Percentiles rank a stretch among this genome's conserved stretches.
Evolutionary conservation across 2,888 invertebrate species (phyloP).

Genomic region (Sinohyriopsis cumingii): DNA sequence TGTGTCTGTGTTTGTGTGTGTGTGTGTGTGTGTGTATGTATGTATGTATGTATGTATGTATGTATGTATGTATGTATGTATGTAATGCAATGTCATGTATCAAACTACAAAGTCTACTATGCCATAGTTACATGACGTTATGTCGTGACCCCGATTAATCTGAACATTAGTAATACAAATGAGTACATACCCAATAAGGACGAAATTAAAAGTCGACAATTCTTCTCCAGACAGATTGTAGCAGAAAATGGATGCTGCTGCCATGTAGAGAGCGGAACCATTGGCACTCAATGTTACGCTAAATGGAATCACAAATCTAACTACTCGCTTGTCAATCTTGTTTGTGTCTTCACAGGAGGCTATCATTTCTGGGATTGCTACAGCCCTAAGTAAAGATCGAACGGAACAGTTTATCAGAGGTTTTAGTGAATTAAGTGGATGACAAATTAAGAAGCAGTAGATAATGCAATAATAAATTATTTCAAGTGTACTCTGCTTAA

Average conservation of each 20-base stretch:
- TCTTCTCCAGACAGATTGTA: slow-evolving; percentile 42
- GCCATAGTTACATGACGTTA: too few relatives aligned
- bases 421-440: not conserved
- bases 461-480: too few relatives aligned
- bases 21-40: too few relatives aligned
- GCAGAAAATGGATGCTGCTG: slow-evolving; percentile 58
- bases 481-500: too few relatives aligned
- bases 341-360: slow-evolving; percentile 44
- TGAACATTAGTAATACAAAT: not conserved
- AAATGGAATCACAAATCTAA: slow-evolving; percentile 58
- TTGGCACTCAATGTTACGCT: slow-evolving; percentile 62
- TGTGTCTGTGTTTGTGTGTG: too few relatives aligned
- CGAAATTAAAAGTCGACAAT: slow-evolving; percentile 31
- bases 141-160: too few relatives aligned
- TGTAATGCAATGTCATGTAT: too few relatives aligned
- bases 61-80: too few relatives aligned
- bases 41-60: too few relatives aligned
- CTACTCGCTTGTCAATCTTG: slow-evolving; percentile 51
- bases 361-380: slow-evolving; percentile 64
- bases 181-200: slow-evolving; percentile 45
- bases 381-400: slow-evolving; percentile 48
- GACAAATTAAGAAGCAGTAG: too few relatives aligned
- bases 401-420: not conserved
- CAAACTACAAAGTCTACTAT: too few relatives aligned
- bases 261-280: slow-evolving; percentile 63